phyloP scores from a whole-genome alignment of 2,797 vertebrate species.

The Coregonus sp. region DNA sequence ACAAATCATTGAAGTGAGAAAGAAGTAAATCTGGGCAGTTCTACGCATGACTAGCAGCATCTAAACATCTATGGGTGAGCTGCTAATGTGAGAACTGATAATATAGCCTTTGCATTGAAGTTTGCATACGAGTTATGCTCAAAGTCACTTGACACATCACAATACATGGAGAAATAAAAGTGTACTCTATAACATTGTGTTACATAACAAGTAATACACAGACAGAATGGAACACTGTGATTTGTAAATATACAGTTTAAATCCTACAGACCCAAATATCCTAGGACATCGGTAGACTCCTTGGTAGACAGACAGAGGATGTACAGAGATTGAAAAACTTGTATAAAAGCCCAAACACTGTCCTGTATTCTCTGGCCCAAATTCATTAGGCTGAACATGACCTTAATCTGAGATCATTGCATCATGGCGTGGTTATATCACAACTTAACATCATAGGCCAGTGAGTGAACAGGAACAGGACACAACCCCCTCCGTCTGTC shows the following conservation, averaged over 20 bases:
- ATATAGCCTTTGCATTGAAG: not conserved
- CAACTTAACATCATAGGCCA: not conserved
- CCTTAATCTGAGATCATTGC: slow-evolving; percentile 32
- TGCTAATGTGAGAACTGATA: not conserved
- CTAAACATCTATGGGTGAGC: not conserved
- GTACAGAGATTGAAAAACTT: not conserved
- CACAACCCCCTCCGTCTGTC: too few relatives aligned
- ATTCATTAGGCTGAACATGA: slow-evolving; percentile 35
- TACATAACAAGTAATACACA: not conserved
- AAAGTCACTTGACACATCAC: not conserved
- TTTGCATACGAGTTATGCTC: not conserved
- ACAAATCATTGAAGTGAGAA: slow-evolving; percentile 43
- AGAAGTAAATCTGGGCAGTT: slow-evolving; percentile 21
- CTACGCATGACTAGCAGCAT: not conserved
- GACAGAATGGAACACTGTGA: not conserved
- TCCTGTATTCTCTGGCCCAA: slow-evolving; percentile 17
- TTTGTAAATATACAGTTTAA: not conserved
- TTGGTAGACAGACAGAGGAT: not conserved
- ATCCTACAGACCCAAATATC: not conserved
- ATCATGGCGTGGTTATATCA: not conserved
- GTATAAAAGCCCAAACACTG: not conserved
- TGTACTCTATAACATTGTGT: not conserved
- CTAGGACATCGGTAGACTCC: not conserved
- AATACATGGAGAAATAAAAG: not conserved
- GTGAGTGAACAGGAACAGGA: not conserved